These are phyloP conservation scores for Peribatodes rhomboidaria DNA, from an alignment of 2,888 invertebrate species.

Conservation along the genomic window DNA sequence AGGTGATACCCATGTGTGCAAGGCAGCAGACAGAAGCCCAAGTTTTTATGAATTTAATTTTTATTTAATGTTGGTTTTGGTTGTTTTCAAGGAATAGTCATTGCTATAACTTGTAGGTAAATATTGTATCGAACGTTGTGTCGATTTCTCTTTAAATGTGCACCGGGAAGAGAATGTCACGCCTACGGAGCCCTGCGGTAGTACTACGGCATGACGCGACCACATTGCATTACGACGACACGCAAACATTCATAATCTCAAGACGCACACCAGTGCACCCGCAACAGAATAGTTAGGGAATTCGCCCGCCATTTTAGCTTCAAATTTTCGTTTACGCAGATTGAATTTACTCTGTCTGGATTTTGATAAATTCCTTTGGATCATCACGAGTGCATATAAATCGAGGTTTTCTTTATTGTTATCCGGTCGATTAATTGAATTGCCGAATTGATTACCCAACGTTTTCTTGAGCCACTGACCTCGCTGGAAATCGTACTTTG, in stretches of 20 bases:
- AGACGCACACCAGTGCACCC: constrained; percentile 55
- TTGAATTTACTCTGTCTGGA: not conserved
- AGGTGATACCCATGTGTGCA: too few relatives aligned
- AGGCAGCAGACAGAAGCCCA: too few relatives aligned
- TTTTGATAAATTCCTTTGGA: constrained; percentile 3
- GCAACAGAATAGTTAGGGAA: constrained; percentile 62
- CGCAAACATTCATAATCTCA: constrained; percentile 58
- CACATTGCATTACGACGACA: constrained; percentile 60
- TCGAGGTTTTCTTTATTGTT: constrained; percentile 29
- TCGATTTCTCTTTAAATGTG: constrained; percentile 37
- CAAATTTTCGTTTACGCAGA: constrained; percentile 8
- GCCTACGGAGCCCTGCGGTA: constrained; percentile 63
- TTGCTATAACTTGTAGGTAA: not conserved
- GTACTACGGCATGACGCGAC: constrained; percentile 64
- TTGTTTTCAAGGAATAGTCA: not conserved
- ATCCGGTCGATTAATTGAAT: constrained; percentile 56
- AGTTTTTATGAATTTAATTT: not conserved
- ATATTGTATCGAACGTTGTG: constrained; percentile 5
- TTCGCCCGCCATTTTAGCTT: constrained; percentile 68
- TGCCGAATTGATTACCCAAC: constrained; percentile 74
- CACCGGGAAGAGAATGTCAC: constrained; percentile 76
- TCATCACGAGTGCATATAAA: constrained; percentile 19
- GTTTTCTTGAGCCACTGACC: constrained; percentile 76
- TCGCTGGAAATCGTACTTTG: constrained; percentile 75
- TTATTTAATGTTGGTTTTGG: not conserved